Base-by-base conservation (phyloP, 2,888 invertebrate species). In the Abrostola tripartita region DNA sequence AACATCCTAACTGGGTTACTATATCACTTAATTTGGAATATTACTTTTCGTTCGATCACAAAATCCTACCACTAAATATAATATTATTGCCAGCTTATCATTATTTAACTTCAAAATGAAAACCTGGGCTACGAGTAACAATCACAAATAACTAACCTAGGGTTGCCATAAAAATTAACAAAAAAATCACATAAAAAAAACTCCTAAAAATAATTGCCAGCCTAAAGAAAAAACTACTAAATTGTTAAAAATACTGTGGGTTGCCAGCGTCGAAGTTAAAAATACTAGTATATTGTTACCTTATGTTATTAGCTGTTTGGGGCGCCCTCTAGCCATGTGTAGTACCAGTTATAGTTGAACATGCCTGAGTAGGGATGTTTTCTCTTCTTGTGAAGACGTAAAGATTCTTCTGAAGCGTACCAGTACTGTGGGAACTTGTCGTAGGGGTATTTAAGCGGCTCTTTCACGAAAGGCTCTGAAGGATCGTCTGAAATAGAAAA, bases 371-470 rank as follows among this genome's bases (percentile, higher is more conserved):
- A 93, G 0, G 94, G 93, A 6, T 94, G 94, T 84, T 94, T 94
- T 9, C 94, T 64, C 35, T 94, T 94, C 74, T 93, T 93, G 74
- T 94, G 94, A 0, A 94, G 81, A 0, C 93, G 71, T 0, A 94
- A 80, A 0, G 94, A 94, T 37, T 94, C 94, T 42, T 94, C 94
- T 0, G 92, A 92, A 0, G 94, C 93, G 62, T 93, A 94, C 93
- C 93, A 94, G 67, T 85, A 92, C 52, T 94, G 94, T 0, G 94
- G 94, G 75, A 70, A 92, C 44, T 90, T 90, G 77, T 92, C 91
- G 66, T 88, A 92, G 0, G 93, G 88, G 37, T 88, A 94, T 40
- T 89, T 92, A 0, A 87, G 80, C 0, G 93, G 86, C 61, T 93
- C 93, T 24, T 90, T 91, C 2, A 86, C 86, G 77, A 89, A 92